Evolutionary conservation across 2,888 invertebrate genomes (phyloP), one percentile per base, ranked within the genome.

Genomic region (Lasioglossum leucozonium): DNA sequence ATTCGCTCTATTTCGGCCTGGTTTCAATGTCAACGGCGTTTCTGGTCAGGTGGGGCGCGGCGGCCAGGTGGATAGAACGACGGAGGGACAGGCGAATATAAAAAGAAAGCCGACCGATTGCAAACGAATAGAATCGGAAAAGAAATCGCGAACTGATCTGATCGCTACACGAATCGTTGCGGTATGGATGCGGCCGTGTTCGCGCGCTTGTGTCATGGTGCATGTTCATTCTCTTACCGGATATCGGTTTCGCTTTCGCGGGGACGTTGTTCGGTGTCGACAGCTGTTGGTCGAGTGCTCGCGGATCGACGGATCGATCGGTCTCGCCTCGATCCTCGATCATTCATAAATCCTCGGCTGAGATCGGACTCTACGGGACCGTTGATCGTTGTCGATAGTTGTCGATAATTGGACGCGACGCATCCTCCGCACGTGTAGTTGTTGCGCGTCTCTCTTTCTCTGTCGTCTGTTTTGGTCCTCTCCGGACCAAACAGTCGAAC

Each of bases 21-120:
- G 26, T 77, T 65, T 77, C 83, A 83, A 84, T 84, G 84, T 77
- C 83, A 75, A 74, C 77, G 34, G 42, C n/a, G 67, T 42, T 34
- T 67, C 34, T 37, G 67, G 34, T 34, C 40, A 37, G n/a, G 69
- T 69, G 42, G 67, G 44, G 30, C 34, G 37, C 18, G 51, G 6
- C 8, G 22, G 18, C 44, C 44, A 26, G 62, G 16, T 62, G 30
- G 62, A 42, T 16, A 47, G n/a, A 34, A 69, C 69, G 69, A 40
- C 69, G 40, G 62, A n/a, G n/a, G 37, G 26, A 77, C 37, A 40
- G 37, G 26, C n/a, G 62, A 40, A 65, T 67, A 74, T 65, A 65
- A 67, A 79, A 73, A 74, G 74, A 44, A 69, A 69, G 77, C 30
- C 62, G 79, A 62, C 55, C 47, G 40, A 51, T 75, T 40, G 62